Percentiles rank a stretch among this genome's conserved stretches.
Evolutionary conservation across 2,888 invertebrate species (phyloP).

Genomic region (Emmelina monodactyla): DNA sequence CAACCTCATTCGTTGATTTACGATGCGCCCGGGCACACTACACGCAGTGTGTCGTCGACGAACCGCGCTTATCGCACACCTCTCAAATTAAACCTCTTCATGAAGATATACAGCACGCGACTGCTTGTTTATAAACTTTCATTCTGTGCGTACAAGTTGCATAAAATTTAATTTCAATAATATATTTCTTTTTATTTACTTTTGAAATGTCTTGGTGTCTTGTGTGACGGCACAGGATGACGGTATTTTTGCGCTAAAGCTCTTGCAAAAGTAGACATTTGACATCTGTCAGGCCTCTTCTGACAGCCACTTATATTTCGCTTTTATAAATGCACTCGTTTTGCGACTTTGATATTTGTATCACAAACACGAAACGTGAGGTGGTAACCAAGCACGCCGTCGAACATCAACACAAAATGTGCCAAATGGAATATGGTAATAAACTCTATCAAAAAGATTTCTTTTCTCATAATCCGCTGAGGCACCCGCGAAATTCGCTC

Average conservation of each 20-base stretch:
- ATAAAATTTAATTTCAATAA: too few relatives aligned
- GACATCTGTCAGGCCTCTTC: too few relatives aligned
- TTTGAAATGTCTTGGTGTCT: too few relatives aligned
- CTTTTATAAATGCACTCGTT: too few relatives aligned
- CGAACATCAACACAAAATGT: slow-evolving; percentile 8
- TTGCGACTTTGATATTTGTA: neutral
- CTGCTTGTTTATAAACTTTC: neutral
- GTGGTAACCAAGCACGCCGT: neutral
- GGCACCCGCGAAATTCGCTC: slow-evolving; percentile 4
- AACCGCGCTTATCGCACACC: slow-evolving; percentile 35
- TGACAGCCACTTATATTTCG: too few relatives aligned
- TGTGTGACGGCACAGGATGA: too few relatives aligned
- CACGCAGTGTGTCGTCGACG: slow-evolving; percentile 34
- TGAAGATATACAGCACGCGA: slow-evolving; percentile 42
- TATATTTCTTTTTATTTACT: too few relatives aligned
- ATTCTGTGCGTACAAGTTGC: neutral
- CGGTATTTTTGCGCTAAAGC: too few relatives aligned
- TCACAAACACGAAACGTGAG: neutral
- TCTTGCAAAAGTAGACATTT: too few relatives aligned
- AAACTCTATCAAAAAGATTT: neutral
- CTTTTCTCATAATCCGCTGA: neutral
- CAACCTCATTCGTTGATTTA: slow-evolving; percentile 11
- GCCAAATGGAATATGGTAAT: slow-evolving; percentile 1
- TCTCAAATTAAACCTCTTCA: slow-evolving; percentile 48
- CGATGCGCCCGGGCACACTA: slow-evolving; percentile 34